Base-by-base conservation (phyloP, 1,140 invertebrate genomes). In the Trichonephila clavipes region DNA sequence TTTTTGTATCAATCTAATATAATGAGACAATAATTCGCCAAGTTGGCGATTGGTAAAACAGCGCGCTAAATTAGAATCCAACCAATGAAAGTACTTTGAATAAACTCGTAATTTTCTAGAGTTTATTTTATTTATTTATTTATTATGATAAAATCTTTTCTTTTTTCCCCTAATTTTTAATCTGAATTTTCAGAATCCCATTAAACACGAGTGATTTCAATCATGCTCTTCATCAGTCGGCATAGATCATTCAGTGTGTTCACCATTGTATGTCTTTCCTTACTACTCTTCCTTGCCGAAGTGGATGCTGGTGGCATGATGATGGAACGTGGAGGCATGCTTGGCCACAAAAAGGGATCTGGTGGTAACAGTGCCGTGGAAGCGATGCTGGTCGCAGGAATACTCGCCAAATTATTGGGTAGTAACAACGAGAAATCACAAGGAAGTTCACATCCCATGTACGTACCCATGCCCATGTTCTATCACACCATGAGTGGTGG, bases 301-400 rank as follows among this genome's bases (percentile, higher is more conserved):
- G 85, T 77, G 24, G 34, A 77, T 6, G 72, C 62, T 12, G 88
- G 44, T 7, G n/a, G 44, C 34, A 51, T 51, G 51, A 51, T 51
- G 51, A 88, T 88, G 87, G 44, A 40, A 28, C 19, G 87, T 58
- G 62, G 64, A 16, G 34, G 24, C 12, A 88, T 88, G 87, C 21
- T 28, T 7, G 69, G 66, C 2, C 44, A 51, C 3, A 40, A 77
- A 19, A 77, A 90, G 14, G 34, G 58, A 28, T 19, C n/a, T 10
- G 88, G 88, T 19, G 88, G 69, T n/a, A 58, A 62, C 21, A 88
- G 24, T 44, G 92, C 85, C 12, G 85, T 88, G 2, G 21, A 62
- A 18, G 62, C 87, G 1, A 40, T 93, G 14, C 58, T 93, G 10
- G 92, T 88, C 6, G 92, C 92, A 14, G 92, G 92, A 77, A 28